Conservation (phyloP, 2,797 vertebrate species). For the Eulemur rubriventer region DNA sequence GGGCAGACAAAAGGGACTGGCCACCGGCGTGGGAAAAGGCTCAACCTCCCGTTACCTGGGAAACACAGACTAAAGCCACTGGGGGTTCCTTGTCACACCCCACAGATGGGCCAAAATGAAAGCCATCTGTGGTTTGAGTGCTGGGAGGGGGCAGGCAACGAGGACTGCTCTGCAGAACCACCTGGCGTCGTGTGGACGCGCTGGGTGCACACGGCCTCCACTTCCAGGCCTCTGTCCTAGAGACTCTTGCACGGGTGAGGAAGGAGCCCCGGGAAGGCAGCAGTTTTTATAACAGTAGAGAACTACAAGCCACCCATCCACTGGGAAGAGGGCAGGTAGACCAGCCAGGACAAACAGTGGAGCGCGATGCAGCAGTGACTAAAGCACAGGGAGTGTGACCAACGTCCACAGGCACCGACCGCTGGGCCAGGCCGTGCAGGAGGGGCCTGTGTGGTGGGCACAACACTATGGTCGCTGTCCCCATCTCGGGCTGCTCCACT, state of each 20-base stretch:
- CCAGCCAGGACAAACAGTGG: neutral
- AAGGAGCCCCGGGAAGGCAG: neutral
- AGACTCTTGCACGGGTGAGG: neutral
- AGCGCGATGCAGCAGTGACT: neutral
- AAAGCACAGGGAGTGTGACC: neutral
- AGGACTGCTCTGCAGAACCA: neutral
- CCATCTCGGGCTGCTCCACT: neutral
- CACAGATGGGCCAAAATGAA: neutral
- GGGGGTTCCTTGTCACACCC: neutral
- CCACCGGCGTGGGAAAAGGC: neutral
- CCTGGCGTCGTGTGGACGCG: neutral
- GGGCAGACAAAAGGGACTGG: neutral
- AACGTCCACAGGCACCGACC: neutral
- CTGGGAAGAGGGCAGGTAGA: neutral
- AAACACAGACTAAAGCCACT: neutral
- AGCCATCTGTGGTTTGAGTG: neutral
- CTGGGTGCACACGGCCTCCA: neutral
- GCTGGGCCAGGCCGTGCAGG: neutral
- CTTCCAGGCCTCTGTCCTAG: neutral
- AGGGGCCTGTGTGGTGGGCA: neutral
- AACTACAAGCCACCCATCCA: neutral
- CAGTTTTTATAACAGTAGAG: neutral
- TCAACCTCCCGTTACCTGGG: neutral
- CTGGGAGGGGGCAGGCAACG: too few relatives aligned
- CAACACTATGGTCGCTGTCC: rapidly evolving